Base-by-base conservation (phyloP, 2,113 vertebrate species). In the Xyliphius kryptos region DNA sequence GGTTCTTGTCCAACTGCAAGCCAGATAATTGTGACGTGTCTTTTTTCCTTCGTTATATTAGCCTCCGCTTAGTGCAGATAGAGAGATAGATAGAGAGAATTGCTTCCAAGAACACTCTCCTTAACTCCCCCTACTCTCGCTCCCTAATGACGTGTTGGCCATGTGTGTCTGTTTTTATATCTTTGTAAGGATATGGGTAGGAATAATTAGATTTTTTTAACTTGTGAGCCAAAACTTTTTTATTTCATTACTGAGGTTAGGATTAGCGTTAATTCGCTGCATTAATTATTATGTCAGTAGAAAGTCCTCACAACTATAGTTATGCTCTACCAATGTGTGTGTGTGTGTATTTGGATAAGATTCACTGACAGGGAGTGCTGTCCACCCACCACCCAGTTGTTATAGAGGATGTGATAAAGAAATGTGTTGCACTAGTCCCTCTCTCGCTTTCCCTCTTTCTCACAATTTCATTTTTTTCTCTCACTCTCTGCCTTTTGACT, bases 311-410 rank as follows among this genome's bases (percentile, higher is more conserved):
- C n/a, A n/a, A n/a, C n/a, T n/a, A n/a, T n/a, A n/a, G n/a, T n/a
- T n/a, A n/a, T n/a, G n/a, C n/a, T n/a, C n/a, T n/a, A n/a, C n/a
- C n/a, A n/a, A n/a, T 72, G 61, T 61, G 61, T 69, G 61, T 63
- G 66, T 61, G 64, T 66, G 63, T 40, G 48, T n/a, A 36, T 32
- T 50, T 52, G 49, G 44, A 64, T 60, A 60, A 68, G 60, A 71
- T 74, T 54, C 52, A 17, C 69, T 64, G 61, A 61, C 68, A 74
- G 66, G 47, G 12, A 57, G 56, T 15, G 32, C 51, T 68, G 65
- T 74, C 73, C 65, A 71, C 73, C 73, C 68, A 74, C 73, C 32
- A 57, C 52, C 68, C 57, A 71, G 65, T 73, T 73, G 71, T 73
- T 73, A 68, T 53, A 73, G 66, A 50, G 47, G 67, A 73, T 73